phyloP scores from a whole-genome alignment of 2,888 invertebrate genomes.

The Pterostichus niger region DNA sequence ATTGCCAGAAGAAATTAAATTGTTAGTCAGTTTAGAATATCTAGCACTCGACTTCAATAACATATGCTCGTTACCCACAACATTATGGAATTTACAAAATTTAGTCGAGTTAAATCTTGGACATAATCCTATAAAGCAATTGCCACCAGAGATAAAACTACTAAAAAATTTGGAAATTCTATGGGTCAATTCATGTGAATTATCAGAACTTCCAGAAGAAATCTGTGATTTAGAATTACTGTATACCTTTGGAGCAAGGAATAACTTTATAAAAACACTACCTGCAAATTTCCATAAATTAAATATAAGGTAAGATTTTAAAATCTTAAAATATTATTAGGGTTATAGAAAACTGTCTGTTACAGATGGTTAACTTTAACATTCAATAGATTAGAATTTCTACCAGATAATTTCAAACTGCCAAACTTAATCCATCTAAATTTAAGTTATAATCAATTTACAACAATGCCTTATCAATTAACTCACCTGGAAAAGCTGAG shows the following conservation, averaged over 20 bases:
- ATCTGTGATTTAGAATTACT: conserved; percentile 61
- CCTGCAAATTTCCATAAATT: conserved; percentile 59
- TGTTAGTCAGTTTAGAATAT: conserved; percentile 48
- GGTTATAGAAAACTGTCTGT: not conserved
- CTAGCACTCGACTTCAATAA: conserved; percentile 54
- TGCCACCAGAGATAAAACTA: conserved; percentile 55
- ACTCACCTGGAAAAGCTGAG: conserved; percentile 26
- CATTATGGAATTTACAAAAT: conserved; percentile 50
- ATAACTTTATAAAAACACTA: conserved; percentile 47
- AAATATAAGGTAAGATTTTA: conserved; percentile 45
- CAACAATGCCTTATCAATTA: conserved; percentile 52
- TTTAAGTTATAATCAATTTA: conserved; percentile 52
- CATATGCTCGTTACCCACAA: conserved; percentile 20
- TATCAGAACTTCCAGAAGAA: conserved; percentile 56
- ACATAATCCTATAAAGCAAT: conserved; percentile 56
- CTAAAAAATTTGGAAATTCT: conserved; percentile 57
- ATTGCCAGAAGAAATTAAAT: conserved; percentile 49
- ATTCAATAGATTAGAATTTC: conserved; percentile 39
- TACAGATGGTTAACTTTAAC: conserved; percentile 58
- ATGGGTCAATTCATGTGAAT: conserved; percentile 60
- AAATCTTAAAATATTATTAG: not conserved
- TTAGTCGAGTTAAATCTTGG: conserved; percentile 53
- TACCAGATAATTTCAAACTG: conserved; percentile 60
- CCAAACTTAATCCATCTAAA: conserved; percentile 60
- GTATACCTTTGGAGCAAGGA: conserved; percentile 52